Base-by-base conservation (phyloP, 1,140 invertebrate species). In the Drosophila orena region DNA sequence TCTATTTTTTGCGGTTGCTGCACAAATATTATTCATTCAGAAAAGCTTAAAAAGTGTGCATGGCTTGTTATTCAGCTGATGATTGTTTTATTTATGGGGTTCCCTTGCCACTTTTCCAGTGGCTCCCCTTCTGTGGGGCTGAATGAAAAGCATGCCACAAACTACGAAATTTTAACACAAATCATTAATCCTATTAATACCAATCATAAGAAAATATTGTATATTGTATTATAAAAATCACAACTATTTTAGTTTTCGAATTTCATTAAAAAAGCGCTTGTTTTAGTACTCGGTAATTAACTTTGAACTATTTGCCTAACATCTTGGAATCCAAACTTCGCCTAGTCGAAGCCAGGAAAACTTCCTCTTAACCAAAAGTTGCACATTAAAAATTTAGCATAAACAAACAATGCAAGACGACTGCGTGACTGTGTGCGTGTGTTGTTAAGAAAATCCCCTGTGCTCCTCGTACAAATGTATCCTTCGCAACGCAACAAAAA, bases 11-110 rank as follows among this genome's bases (percentile, higher is more conserved):
- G 46, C 43, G 60, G 49, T 61, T 53, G 37, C 58, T 50, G 72
- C 56, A 60, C 60, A 86, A 86, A 88, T 86, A 86, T 86, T 86
- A 88, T 88, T 86, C 83, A 78, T 71, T 69, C 58, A 42, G 62
- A 77, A 52, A 64, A 66, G 76, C 81, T 77, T 77, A 76, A 68
- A 59, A 76, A 50, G 30, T 53, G 53, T 61, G 44, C 61, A 44
- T 49, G 35, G 50, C 65, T 53, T 50, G 57, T 54, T 22, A 11
- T 4, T 15, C 24, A 72, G 37, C 56, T 34, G 27, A 24, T 35
- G 34, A 34, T 49, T 6, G 34, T 24, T 42, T 27, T 65, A 8
- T 6, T 11, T 24, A 38, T 24, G 4, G 4, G 4, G 24, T 4
- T 24, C 0, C 24, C 24, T 24, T 24, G 24, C 24, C 4, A 12